A percentile compares a stretch with the other conserved stretches of the same genome.
phyloP scores from a whole-genome alignment of 2,888 invertebrate species.

The Lathronympha strigana region DNA sequence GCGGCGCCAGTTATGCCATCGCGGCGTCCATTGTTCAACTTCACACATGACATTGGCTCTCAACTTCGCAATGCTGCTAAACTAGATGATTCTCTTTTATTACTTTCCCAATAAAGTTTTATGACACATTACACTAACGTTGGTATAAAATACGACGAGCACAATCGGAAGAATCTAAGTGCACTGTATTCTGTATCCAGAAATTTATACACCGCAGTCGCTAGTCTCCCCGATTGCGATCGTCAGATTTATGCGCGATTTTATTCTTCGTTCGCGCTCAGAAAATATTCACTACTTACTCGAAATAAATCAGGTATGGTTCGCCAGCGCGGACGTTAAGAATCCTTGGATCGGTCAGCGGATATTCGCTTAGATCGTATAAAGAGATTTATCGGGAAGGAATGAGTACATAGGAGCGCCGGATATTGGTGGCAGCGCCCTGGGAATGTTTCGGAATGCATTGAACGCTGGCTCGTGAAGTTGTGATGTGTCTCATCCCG shows the following conservation, averaged over 20 bases:
- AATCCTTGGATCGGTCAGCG: constrained; percentile 61
- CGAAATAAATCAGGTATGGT: constrained; percentile 39
- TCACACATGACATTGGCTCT: constrained; percentile 54
- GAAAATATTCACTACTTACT: constrained; percentile 56
- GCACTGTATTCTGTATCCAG: constrained; percentile 54
- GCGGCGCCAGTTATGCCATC: constrained; percentile 14
- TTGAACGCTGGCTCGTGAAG: constrained; percentile 48
- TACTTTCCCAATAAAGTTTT: constrained; percentile 70
- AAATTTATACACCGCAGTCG: constrained; percentile 58
- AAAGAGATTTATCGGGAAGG: constrained; percentile 61
- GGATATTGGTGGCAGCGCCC: constrained; percentile 53
- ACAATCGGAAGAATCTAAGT: constrained; percentile 66
- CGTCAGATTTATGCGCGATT: constrained; percentile 62
- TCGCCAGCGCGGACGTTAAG: constrained; percentile 41
- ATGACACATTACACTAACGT: constrained; percentile 74
- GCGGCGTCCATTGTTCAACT: constrained; percentile 26
- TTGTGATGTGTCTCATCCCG: constrained; percentile 60
- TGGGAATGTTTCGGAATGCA: constrained; percentile 59
- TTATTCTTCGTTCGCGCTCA: constrained; percentile 52
- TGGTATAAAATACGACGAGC: constrained; percentile 67
- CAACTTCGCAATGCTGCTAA: constrained; percentile 52
- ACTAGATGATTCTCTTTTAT: constrained; percentile 68
- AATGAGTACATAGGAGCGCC: constrained; percentile 50
- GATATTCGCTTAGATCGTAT: constrained; percentile 57
- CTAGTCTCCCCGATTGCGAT: constrained; percentile 57